These are phyloP conservation scores for Podabrus alpinus DNA, from an alignment of 2,888 invertebrate genomes.

Conservation along the genomic window DNA sequence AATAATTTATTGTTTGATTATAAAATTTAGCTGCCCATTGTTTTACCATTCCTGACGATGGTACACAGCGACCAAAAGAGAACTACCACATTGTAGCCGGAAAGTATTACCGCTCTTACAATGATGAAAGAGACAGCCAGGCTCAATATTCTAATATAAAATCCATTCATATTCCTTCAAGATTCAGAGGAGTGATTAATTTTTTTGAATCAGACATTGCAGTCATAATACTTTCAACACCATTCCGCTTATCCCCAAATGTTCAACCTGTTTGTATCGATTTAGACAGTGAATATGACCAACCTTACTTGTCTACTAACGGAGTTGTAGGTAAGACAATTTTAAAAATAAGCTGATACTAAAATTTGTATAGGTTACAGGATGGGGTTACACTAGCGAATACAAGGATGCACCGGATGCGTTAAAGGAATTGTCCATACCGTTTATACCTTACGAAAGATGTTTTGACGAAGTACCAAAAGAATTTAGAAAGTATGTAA, in stretches of 20 bases:
- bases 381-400: slow-evolving; percentile 46
- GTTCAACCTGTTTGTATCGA: slow-evolving; percentile 52
- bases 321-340: slow-evolving; percentile 38
- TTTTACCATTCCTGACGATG: slow-evolving; percentile 36
- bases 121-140: slow-evolving; percentile 37
- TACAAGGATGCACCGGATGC: slow-evolving; percentile 37
- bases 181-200: slow-evolving; percentile 39
- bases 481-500: slow-evolving; percentile 31
- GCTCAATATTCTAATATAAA: slow-evolving; percentile 11
- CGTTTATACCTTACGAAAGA: slow-evolving; percentile 28
- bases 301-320: slow-evolving; percentile 11
- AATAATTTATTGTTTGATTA: not conserved
- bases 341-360: not conserved
- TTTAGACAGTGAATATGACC: slow-evolving; percentile 32
- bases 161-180: slow-evolving; percentile 32
- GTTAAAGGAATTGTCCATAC: slow-evolving; percentile 34
- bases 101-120: slow-evolving; percentile 43
- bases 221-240: slow-evolving; percentile 42
- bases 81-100: slow-evolving; percentile 41
- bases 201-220: slow-evolving; percentile 49
- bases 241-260: slow-evolving; percentile 42
- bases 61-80: slow-evolving; percentile 14
- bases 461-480: slow-evolving; percentile 32
- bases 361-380: slow-evolving; percentile 39
- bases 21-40: slow-evolving; percentile 47